Evolutionary conservation across 1,140 invertebrate genomes (phyloP).

Genomic region (Trypoxylus dichotomus): DNA sequence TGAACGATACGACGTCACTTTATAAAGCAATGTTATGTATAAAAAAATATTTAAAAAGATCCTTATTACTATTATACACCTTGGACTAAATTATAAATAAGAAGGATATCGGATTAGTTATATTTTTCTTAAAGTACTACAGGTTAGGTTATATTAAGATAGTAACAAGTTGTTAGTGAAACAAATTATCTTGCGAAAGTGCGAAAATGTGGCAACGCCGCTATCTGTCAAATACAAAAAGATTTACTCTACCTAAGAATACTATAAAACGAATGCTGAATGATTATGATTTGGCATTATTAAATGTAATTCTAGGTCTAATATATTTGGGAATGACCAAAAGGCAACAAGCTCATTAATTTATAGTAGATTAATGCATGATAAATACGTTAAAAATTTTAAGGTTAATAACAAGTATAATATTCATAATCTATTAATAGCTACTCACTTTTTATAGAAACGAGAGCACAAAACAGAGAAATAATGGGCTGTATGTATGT

Average conservation of each 20-base stretch:
- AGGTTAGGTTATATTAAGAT: neutral
- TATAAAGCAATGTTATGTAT: too few relatives aligned
- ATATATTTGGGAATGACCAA: neutral
- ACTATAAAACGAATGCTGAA: neutral
- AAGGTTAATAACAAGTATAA: conserved; percentile 9
- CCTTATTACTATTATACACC: neutral
- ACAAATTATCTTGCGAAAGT: neutral
- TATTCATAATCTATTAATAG: conserved; percentile 25
- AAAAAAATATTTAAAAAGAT: neutral
- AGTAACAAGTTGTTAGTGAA: neutral
- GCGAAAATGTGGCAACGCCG: neutral
- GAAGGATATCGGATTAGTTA: neutral
- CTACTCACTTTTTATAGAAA: conserved; percentile 22
- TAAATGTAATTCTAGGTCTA: neutral
- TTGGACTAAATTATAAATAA: neutral
- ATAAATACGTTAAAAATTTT: neutral
- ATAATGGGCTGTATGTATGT: conserved; percentile 12
- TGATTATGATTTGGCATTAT: neutral
- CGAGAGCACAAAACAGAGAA: conserved; percentile 10
- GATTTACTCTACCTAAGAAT: neutral
- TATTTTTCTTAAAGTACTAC: neutral
- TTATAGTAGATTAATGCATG: neutral
- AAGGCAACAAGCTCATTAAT: neutral
- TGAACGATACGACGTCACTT: too few relatives aligned
- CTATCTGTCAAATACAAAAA: neutral